These are phyloP conservation scores for Nyctereutes procyonoides DNA, from an alignment of 2,113 vertebrate genomes.

Conservation along the genomic window DNA sequence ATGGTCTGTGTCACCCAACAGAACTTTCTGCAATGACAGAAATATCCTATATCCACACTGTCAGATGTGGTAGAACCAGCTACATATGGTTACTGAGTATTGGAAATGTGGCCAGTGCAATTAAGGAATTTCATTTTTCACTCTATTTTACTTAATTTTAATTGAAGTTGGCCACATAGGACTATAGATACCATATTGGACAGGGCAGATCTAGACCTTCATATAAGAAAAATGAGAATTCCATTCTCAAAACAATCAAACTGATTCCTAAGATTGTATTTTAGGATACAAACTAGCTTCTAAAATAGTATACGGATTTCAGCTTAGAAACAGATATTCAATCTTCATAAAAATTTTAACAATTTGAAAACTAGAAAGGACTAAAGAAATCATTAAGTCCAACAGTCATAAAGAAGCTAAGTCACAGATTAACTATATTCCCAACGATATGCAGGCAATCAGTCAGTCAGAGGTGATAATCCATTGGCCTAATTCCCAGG, in stretches of 20 bases:
- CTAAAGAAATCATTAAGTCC: background rate
- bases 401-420: background rate
- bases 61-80: background rate
- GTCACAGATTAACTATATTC: background rate
- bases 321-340: background rate
- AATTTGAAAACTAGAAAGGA: background rate
- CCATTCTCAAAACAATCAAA: background rate
- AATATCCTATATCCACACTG: background rate
- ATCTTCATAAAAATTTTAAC: background rate
- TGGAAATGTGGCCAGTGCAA: background rate
- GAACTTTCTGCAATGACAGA: background rate
- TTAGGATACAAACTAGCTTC: background rate
- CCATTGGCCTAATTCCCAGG: background rate
- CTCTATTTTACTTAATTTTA: background rate
- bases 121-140: background rate
- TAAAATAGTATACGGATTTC: background rate
- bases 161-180: background rate
- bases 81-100: background rate
- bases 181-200: background rate
- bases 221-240: background rate
- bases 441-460: background rate
- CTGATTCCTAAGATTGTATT: background rate
- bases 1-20: background rate
- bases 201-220: background rate
- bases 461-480: background rate